These are phyloP conservation scores for Naso thynnoides DNA, from an alignment of 2,797 vertebrate species.

Conservation along the genomic window DNA sequence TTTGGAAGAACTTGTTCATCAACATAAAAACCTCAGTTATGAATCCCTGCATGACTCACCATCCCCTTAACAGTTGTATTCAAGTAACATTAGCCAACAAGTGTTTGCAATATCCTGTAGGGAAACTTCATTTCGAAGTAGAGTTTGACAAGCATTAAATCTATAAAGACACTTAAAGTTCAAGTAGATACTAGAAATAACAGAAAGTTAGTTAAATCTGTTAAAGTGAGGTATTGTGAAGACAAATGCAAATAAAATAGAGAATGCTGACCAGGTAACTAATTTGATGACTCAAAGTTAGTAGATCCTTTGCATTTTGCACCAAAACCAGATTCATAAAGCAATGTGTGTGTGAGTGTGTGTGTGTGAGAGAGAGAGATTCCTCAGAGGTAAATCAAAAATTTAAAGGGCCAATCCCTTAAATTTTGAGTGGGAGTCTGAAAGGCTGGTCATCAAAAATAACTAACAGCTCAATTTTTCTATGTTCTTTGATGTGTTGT, in stretches of 20 bases:
- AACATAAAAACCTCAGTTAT: constrained; percentile 43
- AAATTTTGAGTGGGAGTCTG: neutral
- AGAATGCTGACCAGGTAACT: rapidly evolving
- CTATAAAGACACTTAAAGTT: neutral
- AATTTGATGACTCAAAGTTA: neutral
- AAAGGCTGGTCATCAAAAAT: neutral
- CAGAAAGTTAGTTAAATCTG: neutral
- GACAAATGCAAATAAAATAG: neutral
- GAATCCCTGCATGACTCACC: constrained; percentile 54
- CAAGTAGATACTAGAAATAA: neutral
- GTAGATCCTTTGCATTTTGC: neutral
- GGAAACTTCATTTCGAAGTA: neutral
- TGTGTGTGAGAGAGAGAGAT: too few species aligned
- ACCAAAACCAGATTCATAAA: neutral
- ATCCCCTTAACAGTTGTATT: neutral
- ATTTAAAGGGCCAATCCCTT: neutral
- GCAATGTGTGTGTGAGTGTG: neutral
- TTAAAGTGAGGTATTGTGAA: neutral
- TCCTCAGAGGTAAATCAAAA: neutral
- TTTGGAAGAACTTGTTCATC: constrained; percentile 56
- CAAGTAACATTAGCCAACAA: constrained; percentile 18
- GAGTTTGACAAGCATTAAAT: neutral
- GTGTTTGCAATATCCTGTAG: neutral
- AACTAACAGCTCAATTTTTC: neutral
- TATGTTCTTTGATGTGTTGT: neutral